Conservation (phyloP, 1,140 invertebrate genomes). For the Ditylenchus dipsaci region DNA sequence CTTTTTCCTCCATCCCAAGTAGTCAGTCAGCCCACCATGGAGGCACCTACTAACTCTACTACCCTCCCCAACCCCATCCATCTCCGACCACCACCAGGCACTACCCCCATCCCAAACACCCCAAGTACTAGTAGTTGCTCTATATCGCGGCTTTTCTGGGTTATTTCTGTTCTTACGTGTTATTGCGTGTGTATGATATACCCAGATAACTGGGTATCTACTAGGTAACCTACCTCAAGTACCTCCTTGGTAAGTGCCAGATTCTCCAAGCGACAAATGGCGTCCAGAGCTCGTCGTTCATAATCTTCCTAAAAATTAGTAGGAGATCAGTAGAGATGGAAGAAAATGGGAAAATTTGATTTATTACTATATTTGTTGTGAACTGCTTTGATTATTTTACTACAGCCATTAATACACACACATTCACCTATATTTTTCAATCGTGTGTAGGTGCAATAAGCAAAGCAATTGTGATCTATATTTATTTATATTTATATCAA, state of each 20-base stretch:
- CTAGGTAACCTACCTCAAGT: conserved; percentile 28
- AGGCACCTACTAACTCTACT: neutral
- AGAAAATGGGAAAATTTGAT: conserved; percentile 5
- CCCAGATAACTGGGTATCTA: too few species aligned
- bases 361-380: conserved; percentile 5
- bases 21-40: conserved; percentile 5
- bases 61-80: conserved; percentile 4
- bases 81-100: conserved; percentile 6
- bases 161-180: conserved; percentile 5
- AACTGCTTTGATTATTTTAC: neutral
- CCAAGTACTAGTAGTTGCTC: too few species aligned
- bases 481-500: too few species aligned
- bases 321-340: conserved; percentile 11
- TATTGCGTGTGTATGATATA: conserved; percentile 1
- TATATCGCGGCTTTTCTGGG: neutral
- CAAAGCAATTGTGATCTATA: too few species aligned
- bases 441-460: too few species aligned
- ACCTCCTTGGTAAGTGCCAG: conserved; percentile 26
- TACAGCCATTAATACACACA: neutral
- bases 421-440: too few species aligned
- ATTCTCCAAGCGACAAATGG: conserved; percentile 15
- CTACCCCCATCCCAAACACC: neutral
- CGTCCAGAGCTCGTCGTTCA: conserved; percentile 6
- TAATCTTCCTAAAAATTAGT: conserved; percentile 18
- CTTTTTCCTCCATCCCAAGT: neutral